A percentile compares a stretch with the other conserved stretches of the same genome.
Evolutionary conservation across 2,113 vertebrate genomes (phyloP).

Genomic region (Thunnus maccoyii): DNA sequence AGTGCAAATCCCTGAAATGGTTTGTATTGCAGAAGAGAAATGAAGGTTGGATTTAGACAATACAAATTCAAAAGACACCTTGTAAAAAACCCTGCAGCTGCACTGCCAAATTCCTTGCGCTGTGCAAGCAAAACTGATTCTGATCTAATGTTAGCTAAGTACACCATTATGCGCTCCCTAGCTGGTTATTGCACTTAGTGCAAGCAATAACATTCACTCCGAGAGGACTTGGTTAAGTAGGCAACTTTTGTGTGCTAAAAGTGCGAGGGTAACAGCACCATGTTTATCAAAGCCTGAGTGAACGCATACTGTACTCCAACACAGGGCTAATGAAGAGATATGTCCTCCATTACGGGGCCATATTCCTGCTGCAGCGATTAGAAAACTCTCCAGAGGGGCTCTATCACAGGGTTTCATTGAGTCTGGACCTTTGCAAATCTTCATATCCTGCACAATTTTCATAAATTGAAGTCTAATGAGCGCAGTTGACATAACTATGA

Average conservation of each 20-base stretch:
- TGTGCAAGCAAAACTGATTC: constrained; percentile 54
- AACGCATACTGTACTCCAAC: constrained; percentile 73
- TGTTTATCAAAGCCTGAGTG: constrained; percentile 78
- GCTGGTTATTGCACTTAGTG: constrained; percentile 68
- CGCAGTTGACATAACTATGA: constrained; percentile 81
- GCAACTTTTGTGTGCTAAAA: constrained; percentile 78
- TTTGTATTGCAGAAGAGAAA: constrained; percentile 10
- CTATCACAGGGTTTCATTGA: constrained; percentile 78
- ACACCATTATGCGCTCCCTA: constrained; percentile 67
- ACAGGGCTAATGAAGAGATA: constrained; percentile 85
- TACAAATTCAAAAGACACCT: constrained; percentile 21
- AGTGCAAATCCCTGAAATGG: background rate
- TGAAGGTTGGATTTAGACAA: constrained; percentile 5
- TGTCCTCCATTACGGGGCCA: constrained; percentile 81
- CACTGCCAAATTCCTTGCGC: constrained; percentile 35
- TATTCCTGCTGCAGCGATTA: constrained; percentile 81
- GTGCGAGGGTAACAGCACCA: constrained; percentile 70
- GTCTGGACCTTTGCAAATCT: constrained; percentile 82
- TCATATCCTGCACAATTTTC: constrained; percentile 83
- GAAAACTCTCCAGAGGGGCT: constrained; percentile 80
- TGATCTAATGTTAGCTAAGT: constrained; percentile 73
- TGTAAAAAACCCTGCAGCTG: constrained; percentile 47
- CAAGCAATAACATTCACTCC: constrained; percentile 72
- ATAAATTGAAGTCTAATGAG: constrained; percentile 86
- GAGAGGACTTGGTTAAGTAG: constrained; percentile 71